phyloP scores from a whole-genome alignment of 2,888 invertebrate genomes.

The Eupsilia transversa region DNA sequence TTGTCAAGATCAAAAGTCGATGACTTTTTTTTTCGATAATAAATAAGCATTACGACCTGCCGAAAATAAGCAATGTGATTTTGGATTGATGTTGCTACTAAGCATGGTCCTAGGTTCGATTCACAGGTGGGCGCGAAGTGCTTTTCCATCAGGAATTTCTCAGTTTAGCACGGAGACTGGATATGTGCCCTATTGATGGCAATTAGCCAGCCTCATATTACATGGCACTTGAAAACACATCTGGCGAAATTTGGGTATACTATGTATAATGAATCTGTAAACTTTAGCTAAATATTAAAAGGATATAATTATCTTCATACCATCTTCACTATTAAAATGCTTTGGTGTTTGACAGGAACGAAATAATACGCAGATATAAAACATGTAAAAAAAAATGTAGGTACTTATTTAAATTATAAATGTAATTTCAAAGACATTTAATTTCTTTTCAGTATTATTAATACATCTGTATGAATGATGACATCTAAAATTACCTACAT shows the following conservation, averaged over 20 bases:
- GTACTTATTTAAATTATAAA: background rate
- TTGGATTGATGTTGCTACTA: background rate
- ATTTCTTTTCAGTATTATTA: background rate
- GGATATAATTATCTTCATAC: background rate
- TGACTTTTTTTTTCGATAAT: background rate
- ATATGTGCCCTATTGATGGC: background rate
- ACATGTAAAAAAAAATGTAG: background rate
- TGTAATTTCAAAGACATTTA: background rate
- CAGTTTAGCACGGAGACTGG: no score
- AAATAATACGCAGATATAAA: background rate
- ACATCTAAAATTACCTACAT: background rate
- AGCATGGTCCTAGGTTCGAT: no score
- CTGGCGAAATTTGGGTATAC: background rate
- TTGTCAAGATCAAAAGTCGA: constrained; percentile 10
- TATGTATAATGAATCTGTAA: background rate
- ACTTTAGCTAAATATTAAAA: background rate
- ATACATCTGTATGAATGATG: background rate
- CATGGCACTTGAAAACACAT: background rate
- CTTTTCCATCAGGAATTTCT: background rate
- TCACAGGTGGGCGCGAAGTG: background rate
- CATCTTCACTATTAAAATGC: background rate
- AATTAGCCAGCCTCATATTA: no score
- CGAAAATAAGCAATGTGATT: background rate
- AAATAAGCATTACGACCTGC: background rate
- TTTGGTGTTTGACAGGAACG: background rate